Base-by-base conservation (phyloP, 2,888 invertebrate genomes). In the Spisula subtruncata region DNA sequence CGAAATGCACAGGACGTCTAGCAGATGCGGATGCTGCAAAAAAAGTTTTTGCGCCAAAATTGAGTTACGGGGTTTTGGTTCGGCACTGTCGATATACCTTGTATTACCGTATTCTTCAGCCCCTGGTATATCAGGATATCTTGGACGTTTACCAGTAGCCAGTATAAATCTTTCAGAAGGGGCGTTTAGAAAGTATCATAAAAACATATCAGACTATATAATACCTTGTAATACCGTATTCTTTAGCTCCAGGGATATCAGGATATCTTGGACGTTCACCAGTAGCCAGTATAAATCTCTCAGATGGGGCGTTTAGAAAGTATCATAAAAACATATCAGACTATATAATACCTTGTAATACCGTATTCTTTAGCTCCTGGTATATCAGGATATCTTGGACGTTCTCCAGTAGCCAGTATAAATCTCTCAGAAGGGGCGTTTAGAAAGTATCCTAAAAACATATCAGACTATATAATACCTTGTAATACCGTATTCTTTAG, bases 71-170 rank as follows among this genome's bases (percentile, higher is more conserved):
- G n/a, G n/a, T n/a, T n/a, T n/a, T n/a, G n/a, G n/a, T n/a, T n/a
- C n/a, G n/a, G n/a, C n/a, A n/a, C n/a, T n/a, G n/a, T n/a, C n/a
- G n/a, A 48, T 48, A 16, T n/a, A 66, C 97, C 97, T 97, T 92
- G 98, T 98, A 94, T 99, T 98, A 92, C 98, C 98, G 96, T 98
- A 97, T 96, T 99, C 98, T 54, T 97, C 86, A 20, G 98, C 98
- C 60, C 99, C 99, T 25, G 99, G 98, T 94, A 99, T 98, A 84
- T 98, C 97, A 0, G 98, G 98, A 97, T 99, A 99, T 89, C 98
- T 98, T 0, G 99, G 99, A 94, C 99, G 97, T n/a, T 99, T 99
- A n/a, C 99, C 99, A 66, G 98, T 98, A 2, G 99, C 99, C 90
- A 99, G 98, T 84, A 99, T 97, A 89, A 99, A 97, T 94, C 98